phyloP scores from a whole-genome alignment of 2,888 invertebrate species.

The Sthenelais limicola region DNA sequence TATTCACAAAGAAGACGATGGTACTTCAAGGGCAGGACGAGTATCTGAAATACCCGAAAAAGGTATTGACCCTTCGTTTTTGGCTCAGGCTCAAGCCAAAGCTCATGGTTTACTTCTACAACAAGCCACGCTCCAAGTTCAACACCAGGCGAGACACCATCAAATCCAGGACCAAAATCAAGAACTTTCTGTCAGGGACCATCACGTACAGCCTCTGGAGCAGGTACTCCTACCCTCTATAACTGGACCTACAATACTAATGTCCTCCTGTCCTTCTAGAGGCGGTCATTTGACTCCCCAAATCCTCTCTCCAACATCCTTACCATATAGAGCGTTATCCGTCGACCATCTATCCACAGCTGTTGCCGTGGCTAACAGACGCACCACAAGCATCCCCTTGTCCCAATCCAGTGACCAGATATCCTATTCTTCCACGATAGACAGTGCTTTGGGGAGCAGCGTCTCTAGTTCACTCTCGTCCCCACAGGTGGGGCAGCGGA shows the following conservation, averaged over 20 bases:
- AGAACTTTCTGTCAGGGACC: neutral
- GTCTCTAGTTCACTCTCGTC: slow-evolving; percentile 27
- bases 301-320: slow-evolving; percentile 16
- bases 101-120: slow-evolving; percentile 13
- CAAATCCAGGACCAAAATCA: neutral
- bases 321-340: slow-evolving; percentile 20
- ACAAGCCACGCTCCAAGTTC: too few relatives aligned
- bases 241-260: slow-evolving; percentile 22
- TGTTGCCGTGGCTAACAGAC: neutral
- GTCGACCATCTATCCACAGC: slow-evolving; percentile 26
- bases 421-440: neutral
- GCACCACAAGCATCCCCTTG: slow-evolving; percentile 16
- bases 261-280: neutral
- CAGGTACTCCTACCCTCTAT: slow-evolving; percentile 28
- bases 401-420: slow-evolving; percentile 21
- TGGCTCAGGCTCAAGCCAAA: neutral
- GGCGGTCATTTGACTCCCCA: slow-evolving; percentile 17
- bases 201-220: slow-evolving; percentile 23
- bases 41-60: neutral
- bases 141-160: neutral
- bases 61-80: neutral
- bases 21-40: neutral
- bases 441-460: slow-evolving; percentile 26
- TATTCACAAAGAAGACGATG: slow-evolving; percentile 28
- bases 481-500: slow-evolving; percentile 2